Evolutionary conservation across 2,113 vertebrate species (phyloP), one percentile per base, ranked within the genome.

Genomic region (Cynocephalus volans): DNA sequence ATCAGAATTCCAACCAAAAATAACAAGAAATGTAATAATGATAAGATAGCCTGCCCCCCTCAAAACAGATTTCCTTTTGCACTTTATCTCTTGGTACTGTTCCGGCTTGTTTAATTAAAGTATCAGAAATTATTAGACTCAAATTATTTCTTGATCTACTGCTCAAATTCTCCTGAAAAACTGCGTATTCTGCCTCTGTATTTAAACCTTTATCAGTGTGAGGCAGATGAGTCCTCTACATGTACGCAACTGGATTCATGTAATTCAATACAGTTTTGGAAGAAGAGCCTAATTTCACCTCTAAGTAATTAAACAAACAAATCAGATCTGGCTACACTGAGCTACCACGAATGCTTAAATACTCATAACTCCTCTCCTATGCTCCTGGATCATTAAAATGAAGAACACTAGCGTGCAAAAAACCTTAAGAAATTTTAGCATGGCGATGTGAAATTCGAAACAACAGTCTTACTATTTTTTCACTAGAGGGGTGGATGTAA

Each of bases 131-230:
- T 98, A 97, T 97, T 98, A 98, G 96, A 95, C 86, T 89, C 33
- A 93, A 98, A 98, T 98, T 98, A 98, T 99, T 98, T 98, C 97
- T 98, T 95, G 95, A 98, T 98, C 92, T 97, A 33, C 90, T 97
- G 79, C 93, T 98, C 97, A 96, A 97, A 95, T 98, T 98, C 90
- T 98, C 76, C 97, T 95, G 96, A 97, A 98, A 97, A 97, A 95
- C 79, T 41, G 75, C 92, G 96, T 95, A 94, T 80, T 77, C 90
- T 98, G 97, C 69, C 13, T 97, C 21, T 50, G 24, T 96, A 90
- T 98, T 98, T 98, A 98, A 98, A 97, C 90, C 95, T 98, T 98
- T 99, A 98, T 98, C 98, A 98, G 98, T 65, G 69, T 80, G 31
- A 95, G 92, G 94, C 97, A 98, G 97, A 95, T 97, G 91, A 95